Percentiles rank a stretch among this genome's conserved stretches.
phyloP scores from a whole-genome alignment of 2,113 vertebrate species.

The Nematolebias whitei region DNA sequence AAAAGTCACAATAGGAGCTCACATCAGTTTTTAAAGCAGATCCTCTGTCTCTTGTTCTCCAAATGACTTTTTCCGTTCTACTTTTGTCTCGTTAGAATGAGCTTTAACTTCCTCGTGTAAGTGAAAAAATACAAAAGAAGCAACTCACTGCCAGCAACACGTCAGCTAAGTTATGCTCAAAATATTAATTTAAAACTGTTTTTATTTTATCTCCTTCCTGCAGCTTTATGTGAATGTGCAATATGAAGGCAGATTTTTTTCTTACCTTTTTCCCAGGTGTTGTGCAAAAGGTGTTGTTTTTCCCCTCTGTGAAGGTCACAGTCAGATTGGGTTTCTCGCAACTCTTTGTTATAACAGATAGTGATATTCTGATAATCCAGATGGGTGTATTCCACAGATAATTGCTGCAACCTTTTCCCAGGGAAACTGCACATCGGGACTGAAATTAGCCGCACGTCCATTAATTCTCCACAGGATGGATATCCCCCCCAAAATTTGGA shows the following conservation, averaged over 20 bases:
- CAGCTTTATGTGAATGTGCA: background rate
- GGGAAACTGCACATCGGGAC: constrained; percentile 17
- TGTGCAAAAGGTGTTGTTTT: constrained; percentile 44
- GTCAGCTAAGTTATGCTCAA: background rate
- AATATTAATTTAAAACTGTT: background rate
- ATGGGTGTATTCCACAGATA: constrained; percentile 46
- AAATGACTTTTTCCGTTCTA: constrained; percentile 36
- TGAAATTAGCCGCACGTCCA: constrained; percentile 4
- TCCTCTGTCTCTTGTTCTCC: constrained; percentile 40
- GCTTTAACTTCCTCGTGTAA: no score
- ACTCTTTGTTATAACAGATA: constrained; percentile 54
- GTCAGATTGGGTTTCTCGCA: constrained; percentile 58
- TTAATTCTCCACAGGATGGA: background rate
- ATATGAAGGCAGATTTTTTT: background rate
- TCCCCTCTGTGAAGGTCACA: constrained; percentile 47
- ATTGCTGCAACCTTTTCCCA: constrained; percentile 55
- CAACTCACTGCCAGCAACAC: constrained; percentile 19
- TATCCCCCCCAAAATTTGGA: background rate
- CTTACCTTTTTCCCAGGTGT: constrained; percentile 7
- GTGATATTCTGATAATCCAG: constrained; percentile 39
- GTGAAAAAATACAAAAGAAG: constrained; percentile 7
- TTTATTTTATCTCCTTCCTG: background rate
- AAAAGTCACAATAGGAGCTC: constrained; percentile 50
- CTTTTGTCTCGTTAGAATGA: constrained; percentile 6
- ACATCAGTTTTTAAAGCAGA: constrained; percentile 54